Conservation (phyloP, 2,113 vertebrate species). For the Oryzias celebensis region DNA sequence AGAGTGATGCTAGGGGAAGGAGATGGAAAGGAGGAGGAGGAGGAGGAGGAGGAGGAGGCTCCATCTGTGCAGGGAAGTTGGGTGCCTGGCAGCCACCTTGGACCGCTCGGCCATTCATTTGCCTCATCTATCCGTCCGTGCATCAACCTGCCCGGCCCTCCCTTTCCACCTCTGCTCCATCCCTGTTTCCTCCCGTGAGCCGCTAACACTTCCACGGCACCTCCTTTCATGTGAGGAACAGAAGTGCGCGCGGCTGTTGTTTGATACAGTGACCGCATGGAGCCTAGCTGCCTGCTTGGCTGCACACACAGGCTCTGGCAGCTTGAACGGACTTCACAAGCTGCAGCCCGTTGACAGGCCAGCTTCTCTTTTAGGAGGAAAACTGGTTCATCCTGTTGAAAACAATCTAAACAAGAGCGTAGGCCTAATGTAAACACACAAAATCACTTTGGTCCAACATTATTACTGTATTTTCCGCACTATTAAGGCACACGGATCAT, state of each 20-base stretch:
- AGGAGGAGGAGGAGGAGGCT: slow-evolving; percentile 64
- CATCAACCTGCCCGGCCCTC: neutral
- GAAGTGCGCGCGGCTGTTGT: slow-evolving; percentile 55
- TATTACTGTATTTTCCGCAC: too few species aligned
- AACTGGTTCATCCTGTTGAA: slow-evolving; percentile 21
- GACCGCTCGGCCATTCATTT: slow-evolving; percentile 55
- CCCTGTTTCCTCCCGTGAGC: neutral
- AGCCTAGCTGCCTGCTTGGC: slow-evolving; percentile 54
- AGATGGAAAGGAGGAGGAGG: slow-evolving; percentile 62
- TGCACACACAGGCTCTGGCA: slow-evolving; percentile 7
- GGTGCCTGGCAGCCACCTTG: slow-evolving; percentile 70
- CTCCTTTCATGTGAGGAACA: slow-evolving; percentile 57
- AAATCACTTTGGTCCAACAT: too few species aligned
- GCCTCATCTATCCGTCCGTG: slow-evolving; percentile 22
- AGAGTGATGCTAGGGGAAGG: slow-evolving; percentile 65
- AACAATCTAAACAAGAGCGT: slow-evolving; percentile 1
- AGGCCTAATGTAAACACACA: too few species aligned
- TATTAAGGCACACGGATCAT: too few species aligned
- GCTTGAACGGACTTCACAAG: slow-evolving; percentile 24
- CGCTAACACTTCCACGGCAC: slow-evolving; percentile 34
- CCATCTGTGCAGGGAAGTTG: slow-evolving; percentile 82
- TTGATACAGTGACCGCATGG: slow-evolving; percentile 60
- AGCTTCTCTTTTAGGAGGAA: neutral
- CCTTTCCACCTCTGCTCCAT: neutral
- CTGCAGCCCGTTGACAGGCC: slow-evolving; percentile 9